Evolutionary conservation across 2,797 vertebrate genomes (phyloP).

Genomic region (Rachycentron canadum): DNA sequence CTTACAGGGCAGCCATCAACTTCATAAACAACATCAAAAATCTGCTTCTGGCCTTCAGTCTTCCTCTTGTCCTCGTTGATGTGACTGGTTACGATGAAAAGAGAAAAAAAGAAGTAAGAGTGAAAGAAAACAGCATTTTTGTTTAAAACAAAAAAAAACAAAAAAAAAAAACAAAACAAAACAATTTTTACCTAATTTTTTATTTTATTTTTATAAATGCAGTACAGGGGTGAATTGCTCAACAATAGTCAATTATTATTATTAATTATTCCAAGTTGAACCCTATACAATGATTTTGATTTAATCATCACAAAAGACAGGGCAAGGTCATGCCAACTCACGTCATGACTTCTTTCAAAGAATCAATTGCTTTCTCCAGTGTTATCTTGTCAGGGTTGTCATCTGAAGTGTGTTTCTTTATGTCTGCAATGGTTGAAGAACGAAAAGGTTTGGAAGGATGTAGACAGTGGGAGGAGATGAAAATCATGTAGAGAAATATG

Average conservation of each 20-base stretch:
- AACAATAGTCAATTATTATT: not conserved
- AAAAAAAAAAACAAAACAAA: too few species aligned
- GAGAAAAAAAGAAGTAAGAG: not conserved
- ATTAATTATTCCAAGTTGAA: conserved; percentile 17
- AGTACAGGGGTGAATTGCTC: not conserved
- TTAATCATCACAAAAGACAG: conserved; percentile 21
- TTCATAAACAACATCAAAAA: conserved; percentile 99
- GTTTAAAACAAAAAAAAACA: too few species aligned
- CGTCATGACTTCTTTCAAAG: conserved; percentile 99
- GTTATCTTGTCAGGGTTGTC: conserved; percentile 96
- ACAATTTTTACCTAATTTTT: too few species aligned
- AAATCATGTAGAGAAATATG: conserved; percentile 15
- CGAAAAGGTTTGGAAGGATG: conserved; percentile 10
- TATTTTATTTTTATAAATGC: too few species aligned
- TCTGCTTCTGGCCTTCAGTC: conserved; percentile 98
- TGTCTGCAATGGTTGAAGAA: conserved; percentile 83
- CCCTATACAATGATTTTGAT: too few species aligned
- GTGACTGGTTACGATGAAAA: conserved; percentile 85
- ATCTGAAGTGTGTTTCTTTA: conserved; percentile 96
- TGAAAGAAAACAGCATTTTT: not conserved
- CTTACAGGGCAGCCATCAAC: conserved; percentile 98
- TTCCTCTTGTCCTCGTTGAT: conserved; percentile 99
- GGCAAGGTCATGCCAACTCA: conserved; percentile 81
- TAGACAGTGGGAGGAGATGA: not conserved
- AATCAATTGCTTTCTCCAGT: conserved; percentile 95